Conservation (phyloP, 2,113 vertebrate genomes). For the Fregata magnificens region DNA sequence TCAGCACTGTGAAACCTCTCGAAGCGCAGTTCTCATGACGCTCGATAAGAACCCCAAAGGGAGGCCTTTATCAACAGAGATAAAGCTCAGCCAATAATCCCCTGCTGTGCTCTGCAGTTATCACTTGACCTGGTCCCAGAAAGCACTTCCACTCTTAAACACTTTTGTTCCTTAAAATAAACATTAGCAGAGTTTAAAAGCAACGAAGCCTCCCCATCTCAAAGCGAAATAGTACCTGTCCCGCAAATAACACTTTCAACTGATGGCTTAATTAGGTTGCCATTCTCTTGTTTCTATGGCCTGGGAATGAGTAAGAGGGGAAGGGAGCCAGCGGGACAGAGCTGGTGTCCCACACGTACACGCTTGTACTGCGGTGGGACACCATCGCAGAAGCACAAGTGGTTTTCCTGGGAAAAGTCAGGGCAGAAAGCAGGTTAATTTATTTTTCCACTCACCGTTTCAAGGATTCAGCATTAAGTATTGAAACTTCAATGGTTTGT, state of each 20-base stretch:
- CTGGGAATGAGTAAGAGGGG: background rate
- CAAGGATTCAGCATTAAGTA: background rate
- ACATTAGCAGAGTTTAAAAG: conserved; percentile 58
- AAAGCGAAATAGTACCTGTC: background rate
- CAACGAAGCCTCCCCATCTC: background rate
- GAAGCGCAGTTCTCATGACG: conserved; percentile 9
- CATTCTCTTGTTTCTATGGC: background rate
- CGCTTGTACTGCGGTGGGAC: fast-evolving
- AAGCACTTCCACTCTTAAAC: conserved; percentile 52
- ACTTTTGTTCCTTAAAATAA: conserved; percentile 66
- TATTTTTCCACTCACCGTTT: background rate
- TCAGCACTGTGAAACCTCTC: conserved; percentile 33
- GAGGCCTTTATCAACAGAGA: conserved; percentile 50
- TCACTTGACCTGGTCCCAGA: conserved; percentile 31
- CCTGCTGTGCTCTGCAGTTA: conserved; percentile 40
- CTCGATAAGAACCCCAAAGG: conserved; percentile 27
- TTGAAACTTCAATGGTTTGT: fast-evolving
- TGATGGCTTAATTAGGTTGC: background rate
- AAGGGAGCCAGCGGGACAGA: background rate
- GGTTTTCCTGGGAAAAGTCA: background rate
- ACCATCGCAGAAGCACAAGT: background rate
- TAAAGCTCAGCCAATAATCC: conserved; percentile 48
- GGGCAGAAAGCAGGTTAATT: background rate
- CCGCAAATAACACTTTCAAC: background rate
- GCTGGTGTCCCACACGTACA: background rate